Evolutionary conservation across 92 coral and sea anemone genomes (phyloP).

Genomic region (Siderastrea radians): DNA sequence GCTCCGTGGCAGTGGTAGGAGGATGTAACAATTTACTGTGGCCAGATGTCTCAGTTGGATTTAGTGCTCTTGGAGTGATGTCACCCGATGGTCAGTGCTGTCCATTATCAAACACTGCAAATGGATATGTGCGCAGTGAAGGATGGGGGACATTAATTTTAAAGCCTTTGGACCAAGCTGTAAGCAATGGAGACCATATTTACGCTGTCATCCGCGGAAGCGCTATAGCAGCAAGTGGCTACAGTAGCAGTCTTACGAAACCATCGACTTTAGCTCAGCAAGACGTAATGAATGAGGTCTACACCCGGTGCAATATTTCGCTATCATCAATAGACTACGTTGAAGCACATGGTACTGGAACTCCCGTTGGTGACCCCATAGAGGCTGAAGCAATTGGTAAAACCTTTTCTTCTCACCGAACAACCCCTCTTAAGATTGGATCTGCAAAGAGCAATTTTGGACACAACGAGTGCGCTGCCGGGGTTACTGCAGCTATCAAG

Average conservation of each 20-base stretch:
- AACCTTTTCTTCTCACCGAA: slow-evolving; percentile 8
- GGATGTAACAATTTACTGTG: slow-evolving; percentile 28
- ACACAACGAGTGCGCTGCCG: too few species aligned
- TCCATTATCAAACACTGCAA: slow-evolving; percentile 35
- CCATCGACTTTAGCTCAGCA: slow-evolving; percentile 22
- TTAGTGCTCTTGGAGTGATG: slow-evolving; percentile 22
- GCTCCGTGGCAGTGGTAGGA: slow-evolving; percentile 54
- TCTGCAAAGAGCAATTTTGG: too few species aligned
- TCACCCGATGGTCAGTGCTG: slow-evolving; percentile 39
- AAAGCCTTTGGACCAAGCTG: slow-evolving; percentile 18
- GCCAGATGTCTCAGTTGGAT: background rate
- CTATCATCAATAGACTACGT: slow-evolving; percentile 31
- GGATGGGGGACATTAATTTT: too few species aligned
- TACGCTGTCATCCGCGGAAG: slow-evolving; percentile 37
- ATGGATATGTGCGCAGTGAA: too few species aligned
- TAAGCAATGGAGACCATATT: slow-evolving; percentile 36
- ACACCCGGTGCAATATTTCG: background rate
- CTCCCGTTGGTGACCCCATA: too few species aligned
- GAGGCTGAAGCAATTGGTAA: background rate
- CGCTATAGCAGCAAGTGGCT: slow-evolving; percentile 39
- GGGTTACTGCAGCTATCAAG: too few species aligned
- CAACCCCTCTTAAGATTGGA: background rate
- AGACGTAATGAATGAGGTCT: slow-evolving; percentile 22
- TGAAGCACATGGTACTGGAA: background rate
- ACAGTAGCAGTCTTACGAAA: background rate